phyloP scores from a whole-genome alignment of 1,140 invertebrate species.

The Lordiphosa clarofinis region DNA sequence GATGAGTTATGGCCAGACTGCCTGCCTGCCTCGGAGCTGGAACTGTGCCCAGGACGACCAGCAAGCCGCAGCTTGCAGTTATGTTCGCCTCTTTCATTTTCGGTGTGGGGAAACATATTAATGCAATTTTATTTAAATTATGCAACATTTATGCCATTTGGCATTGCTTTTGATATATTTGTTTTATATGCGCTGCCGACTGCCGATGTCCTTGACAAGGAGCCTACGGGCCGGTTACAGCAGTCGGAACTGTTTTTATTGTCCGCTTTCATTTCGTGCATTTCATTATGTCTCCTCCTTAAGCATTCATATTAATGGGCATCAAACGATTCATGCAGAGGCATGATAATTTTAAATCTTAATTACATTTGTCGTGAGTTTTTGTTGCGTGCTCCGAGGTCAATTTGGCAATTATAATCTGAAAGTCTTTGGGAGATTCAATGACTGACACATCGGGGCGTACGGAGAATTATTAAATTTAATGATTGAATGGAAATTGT shows the following conservation, averaged over 20 bases:
- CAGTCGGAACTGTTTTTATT: conserved; percentile 36
- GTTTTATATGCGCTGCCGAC: conserved; percentile 38
- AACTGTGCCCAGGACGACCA: conserved; percentile 38
- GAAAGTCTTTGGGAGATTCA: conserved; percentile 16
- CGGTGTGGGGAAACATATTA: conserved; percentile 58
- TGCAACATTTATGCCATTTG: conserved; percentile 62
- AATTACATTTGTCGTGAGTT: conserved; percentile 41
- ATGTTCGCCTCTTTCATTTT: conserved; percentile 16
- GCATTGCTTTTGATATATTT: conserved; percentile 51
- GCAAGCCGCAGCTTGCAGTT: conserved; percentile 31
- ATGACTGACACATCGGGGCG: not conserved
- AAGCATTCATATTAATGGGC: conserved; percentile 40
- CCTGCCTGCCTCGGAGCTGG: conserved; percentile 32
- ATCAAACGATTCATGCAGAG: conserved; percentile 51
- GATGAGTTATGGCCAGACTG: conserved; percentile 57
- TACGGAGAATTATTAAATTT: not conserved
- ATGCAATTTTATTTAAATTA: conserved; percentile 76
- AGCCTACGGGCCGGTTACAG: conserved; percentile 15
- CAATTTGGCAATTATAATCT: conserved; percentile 38
- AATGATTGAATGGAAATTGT: conserved; percentile 2
- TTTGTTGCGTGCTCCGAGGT: not conserved
- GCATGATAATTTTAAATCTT: conserved; percentile 63
- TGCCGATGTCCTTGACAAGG: not conserved
- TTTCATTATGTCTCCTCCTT: conserved; percentile 6
- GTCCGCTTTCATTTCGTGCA: conserved; percentile 20